A percentile compares a stretch with the other conserved stretches of the same genome.
Conservation (phyloP, 1,140 invertebrate genomes). For the Macrosteles quadrilineatus region DNA sequence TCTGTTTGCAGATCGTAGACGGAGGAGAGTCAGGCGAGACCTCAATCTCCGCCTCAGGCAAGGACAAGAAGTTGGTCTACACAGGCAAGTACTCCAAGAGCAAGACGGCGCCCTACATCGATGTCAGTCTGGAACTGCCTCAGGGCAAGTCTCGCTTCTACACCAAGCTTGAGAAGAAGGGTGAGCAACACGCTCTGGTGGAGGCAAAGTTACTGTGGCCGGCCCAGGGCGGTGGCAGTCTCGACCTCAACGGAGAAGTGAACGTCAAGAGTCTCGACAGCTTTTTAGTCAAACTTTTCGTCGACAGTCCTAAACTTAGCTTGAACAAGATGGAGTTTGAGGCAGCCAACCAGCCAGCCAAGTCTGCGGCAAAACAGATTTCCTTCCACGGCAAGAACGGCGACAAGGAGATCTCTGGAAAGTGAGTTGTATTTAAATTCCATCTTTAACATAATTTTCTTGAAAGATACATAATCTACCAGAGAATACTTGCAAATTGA, state of each 20-base stretch:
- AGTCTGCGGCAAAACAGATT: constrained; percentile 57
- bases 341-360: constrained; percentile 60
- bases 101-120: constrained; percentile 44
- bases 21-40: constrained; percentile 51
- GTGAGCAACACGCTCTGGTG: constrained; percentile 17
- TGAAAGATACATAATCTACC: too few species aligned
- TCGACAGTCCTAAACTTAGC: constrained; percentile 66
- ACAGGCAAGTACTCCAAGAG: constrained; percentile 52
- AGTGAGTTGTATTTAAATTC: constrained; percentile 50
- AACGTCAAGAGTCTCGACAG: constrained; percentile 64
- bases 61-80: constrained; percentile 51
- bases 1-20: neutral
- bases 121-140: constrained; percentile 36
- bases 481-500: too few species aligned
- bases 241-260: constrained; percentile 53
- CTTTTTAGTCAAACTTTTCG: constrained; percentile 60
- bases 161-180: constrained; percentile 36
- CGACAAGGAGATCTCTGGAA: constrained; percentile 67
- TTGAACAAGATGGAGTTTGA: constrained; percentile 65
- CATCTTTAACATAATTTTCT: too few species aligned
- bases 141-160: constrained; percentile 39
- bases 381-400: constrained; percentile 62
- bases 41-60: constrained; percentile 50
- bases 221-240: constrained; percentile 46
- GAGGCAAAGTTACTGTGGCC: constrained; percentile 39